Conservation (phyloP, 2,113 vertebrate species). For the Herpailurus yagouaroundi region DNA sequence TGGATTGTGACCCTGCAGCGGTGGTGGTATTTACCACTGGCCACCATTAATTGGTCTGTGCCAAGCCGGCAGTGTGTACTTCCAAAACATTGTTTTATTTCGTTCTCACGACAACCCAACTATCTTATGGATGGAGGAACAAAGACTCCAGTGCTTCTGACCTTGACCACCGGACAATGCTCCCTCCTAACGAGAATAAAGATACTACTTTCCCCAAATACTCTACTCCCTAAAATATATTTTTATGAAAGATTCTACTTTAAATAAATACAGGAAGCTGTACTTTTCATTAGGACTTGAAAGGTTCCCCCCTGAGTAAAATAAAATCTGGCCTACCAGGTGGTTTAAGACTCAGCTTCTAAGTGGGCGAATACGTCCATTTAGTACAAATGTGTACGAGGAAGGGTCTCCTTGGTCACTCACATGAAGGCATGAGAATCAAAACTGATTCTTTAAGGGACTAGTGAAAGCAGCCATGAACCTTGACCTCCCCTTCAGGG, state of each 20-base stretch:
- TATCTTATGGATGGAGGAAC: background rate
- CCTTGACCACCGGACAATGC: background rate
- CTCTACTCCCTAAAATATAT: background rate
- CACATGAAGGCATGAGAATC: background rate
- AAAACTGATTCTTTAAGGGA: slow-evolving; percentile 5
- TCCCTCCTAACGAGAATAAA: background rate
- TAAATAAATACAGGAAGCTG: background rate
- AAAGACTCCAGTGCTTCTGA: background rate
- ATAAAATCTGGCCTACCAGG: background rate
- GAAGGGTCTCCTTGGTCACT: background rate
- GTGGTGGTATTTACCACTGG: background rate
- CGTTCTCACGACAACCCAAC: background rate
- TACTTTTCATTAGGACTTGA: background rate
- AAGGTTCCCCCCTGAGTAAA: background rate
- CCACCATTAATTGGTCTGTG: background rate
- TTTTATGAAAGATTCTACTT: slow-evolving; percentile 23
- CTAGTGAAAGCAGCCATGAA: background rate
- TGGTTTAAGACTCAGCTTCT: background rate
- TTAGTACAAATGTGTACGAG: background rate
- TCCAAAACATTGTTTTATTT: background rate
- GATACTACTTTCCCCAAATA: background rate
- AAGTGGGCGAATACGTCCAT: background rate
- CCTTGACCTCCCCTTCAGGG: background rate
- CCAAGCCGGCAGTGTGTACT: background rate
- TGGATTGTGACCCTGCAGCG: background rate